Evolutionary conservation across 2,888 invertebrate genomes (phyloP).

Genomic region (Choristoneura rosaceana): DNA sequence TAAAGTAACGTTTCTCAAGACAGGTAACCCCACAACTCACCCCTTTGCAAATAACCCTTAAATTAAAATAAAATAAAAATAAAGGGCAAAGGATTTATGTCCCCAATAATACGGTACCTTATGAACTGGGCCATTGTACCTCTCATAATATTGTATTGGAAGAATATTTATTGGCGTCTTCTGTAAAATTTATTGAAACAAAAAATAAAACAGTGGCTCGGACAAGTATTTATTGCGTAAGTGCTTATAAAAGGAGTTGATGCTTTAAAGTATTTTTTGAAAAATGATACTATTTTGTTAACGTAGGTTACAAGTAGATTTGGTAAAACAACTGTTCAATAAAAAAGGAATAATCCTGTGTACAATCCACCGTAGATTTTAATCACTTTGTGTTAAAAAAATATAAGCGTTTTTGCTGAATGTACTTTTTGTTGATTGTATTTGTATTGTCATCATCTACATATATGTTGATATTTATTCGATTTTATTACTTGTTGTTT

Average conservation of each 20-base stretch:
- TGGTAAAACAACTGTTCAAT: too few species aligned
- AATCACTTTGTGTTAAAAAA: too few species aligned
- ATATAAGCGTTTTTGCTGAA: too few species aligned
- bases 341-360: too few species aligned
- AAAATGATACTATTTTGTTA: not conserved
- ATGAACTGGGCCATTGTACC: conserved; percentile 63
- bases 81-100: conserved; percentile 67
- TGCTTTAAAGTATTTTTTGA: not conserved
- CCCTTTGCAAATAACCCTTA: conserved; percentile 64
- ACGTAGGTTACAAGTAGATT: too few species aligned
- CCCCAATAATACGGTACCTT: conserved; percentile 73
- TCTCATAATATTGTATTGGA: conserved; percentile 80
- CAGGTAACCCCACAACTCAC: conserved; percentile 52
- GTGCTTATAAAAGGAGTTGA: not conserved
- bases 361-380: too few species aligned
- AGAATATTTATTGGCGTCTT: conserved; percentile 69
- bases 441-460: too few species aligned
- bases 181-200: conserved; percentile 42
- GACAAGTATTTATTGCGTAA: conserved; percentile 4
- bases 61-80: conserved; percentile 10
- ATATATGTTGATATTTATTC: too few species aligned
- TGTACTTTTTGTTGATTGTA: too few species aligned
- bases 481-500: too few species aligned
- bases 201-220: conserved; percentile 12
- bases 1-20: conserved; percentile 42